These are phyloP conservation scores for Caenorhabditis sinica DNA, from an alignment of 2,888 invertebrate genomes.

Conservation along the genomic window DNA sequence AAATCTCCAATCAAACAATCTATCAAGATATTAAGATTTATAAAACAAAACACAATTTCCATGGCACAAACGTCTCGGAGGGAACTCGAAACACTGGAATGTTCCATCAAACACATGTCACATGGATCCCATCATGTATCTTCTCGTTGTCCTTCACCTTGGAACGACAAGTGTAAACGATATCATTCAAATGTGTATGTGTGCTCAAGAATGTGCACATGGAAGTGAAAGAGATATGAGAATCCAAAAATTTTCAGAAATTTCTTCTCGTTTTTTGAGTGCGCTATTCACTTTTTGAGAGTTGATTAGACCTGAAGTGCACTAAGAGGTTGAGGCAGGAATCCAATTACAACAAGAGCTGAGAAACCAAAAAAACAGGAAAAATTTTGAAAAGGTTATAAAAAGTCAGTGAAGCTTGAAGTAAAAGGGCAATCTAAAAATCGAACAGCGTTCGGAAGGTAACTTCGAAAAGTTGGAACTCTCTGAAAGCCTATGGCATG, in stretches of 20 bases:
- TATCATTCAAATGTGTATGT: neutral
- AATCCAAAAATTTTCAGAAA: neutral
- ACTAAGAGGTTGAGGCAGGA: neutral
- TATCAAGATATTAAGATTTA: neutral
- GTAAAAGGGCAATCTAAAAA: no score
- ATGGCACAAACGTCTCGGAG: constrained; percentile 1
- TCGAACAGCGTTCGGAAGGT: no score
- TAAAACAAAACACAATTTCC: constrained; percentile 1
- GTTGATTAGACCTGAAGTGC: constrained; percentile 38
- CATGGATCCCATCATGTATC: constrained; percentile 48
- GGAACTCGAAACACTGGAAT: constrained; percentile 27
- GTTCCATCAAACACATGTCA: constrained; percentile 49
- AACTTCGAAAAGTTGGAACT: no score
- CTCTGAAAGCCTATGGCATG: no score
- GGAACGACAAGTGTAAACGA: constrained; percentile 49
- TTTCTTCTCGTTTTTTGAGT: neutral
- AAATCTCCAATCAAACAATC: neutral
- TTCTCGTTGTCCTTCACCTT: constrained; percentile 7
- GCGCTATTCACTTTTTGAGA: constrained; percentile 8
- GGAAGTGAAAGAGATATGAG: neutral
- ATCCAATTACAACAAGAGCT: neutral
- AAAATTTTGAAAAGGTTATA: neutral
- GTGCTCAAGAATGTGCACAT: constrained; percentile 2
- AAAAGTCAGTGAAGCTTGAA: no score
- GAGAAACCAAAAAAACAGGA: neutral